Base-by-base conservation (phyloP, 2,113 vertebrate genomes). In the Gracilinanus agilis region DNA sequence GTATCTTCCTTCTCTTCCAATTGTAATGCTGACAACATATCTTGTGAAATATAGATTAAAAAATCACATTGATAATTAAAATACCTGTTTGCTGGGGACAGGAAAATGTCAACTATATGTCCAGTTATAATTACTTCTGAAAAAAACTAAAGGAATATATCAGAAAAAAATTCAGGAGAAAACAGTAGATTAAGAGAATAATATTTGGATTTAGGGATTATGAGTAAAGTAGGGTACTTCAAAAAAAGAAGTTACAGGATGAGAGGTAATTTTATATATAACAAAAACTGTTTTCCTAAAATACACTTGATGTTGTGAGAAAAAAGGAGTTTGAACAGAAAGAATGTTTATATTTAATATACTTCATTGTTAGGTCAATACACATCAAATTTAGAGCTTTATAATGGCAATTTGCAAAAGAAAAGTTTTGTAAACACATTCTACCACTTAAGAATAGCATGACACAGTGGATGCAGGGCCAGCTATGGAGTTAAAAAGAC, bases 11-110 rank as follows among this genome's bases (percentile, higher is more conserved):
- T 97, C 53, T 98, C 98, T 95, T 98, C 98, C 49, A 99, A 97
- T 97, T 98, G 99, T 95, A 98, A 93, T 93, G 98, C 97, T 53
- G 98, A 98, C 92, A 99, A 92, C 94, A 98, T 98, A 98, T 98
- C 99, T n/a, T 99, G 96, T 53, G 97, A 98, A 96, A 24, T 19
- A 25, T 94, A 97, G 25, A 55, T 24, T 61, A 94, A n/a, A 96
- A 90, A 90, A 83, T 25, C 9, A 94, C 0, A 90, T 88, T 94
- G 90, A 88, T 93, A 29, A 49, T 29, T 8, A 95, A 16, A 93
- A 95, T 0, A 53, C 24, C 40, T 92, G 88, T 49, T 21, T 53
- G 16, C 19, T 83, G 49, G 27, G 92, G 44, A 90, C 92, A 94
- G 75, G 13, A 96, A 92, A 90, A 92, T 24, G 40, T 44, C 0